Evolutionary conservation across 2,888 invertebrate species (phyloP).

Genomic region (Heliconius aoede): DNA sequence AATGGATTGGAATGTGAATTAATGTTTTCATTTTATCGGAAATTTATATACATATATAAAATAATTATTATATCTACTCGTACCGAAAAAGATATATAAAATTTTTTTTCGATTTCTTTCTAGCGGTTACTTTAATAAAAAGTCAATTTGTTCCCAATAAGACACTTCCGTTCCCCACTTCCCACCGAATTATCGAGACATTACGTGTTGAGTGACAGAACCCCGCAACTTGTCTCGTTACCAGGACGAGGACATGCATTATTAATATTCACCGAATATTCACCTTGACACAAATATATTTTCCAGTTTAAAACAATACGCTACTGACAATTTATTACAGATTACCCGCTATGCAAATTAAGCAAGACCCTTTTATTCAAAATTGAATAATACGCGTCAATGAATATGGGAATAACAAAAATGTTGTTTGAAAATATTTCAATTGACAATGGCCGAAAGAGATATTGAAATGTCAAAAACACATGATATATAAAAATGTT

Average conservation of each 20-base stretch:
- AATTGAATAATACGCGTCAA: slow-evolving; percentile 28
- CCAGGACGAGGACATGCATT: too few species aligned
- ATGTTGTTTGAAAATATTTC: slow-evolving; percentile 24
- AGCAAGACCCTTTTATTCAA: slow-evolving; percentile 23
- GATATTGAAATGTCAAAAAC: neutral
- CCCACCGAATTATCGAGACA: too few species aligned
- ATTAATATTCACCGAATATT: neutral
- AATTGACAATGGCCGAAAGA: neutral
- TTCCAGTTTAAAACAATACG: neutral
- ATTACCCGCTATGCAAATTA: slow-evolving; percentile 36
- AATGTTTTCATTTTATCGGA: too few species aligned
- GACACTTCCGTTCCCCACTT: neutral
- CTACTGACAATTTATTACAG: slow-evolving; percentile 23
- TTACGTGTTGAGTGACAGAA: too few species aligned
- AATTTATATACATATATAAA: too few species aligned
- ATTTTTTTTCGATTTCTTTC: neutral
- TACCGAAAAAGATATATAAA: too few species aligned
- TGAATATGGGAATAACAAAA: slow-evolving; percentile 18
- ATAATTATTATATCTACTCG: too few species aligned
- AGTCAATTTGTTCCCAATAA: neutral
- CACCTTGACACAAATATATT: neutral
- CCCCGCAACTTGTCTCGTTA: too few species aligned
- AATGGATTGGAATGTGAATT: neutral
- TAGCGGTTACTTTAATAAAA: too few species aligned
- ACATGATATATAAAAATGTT: neutral